Evolutionary conservation across 1,140 invertebrate species (phyloP).

Genomic region (Drosophila dunni): DNA sequence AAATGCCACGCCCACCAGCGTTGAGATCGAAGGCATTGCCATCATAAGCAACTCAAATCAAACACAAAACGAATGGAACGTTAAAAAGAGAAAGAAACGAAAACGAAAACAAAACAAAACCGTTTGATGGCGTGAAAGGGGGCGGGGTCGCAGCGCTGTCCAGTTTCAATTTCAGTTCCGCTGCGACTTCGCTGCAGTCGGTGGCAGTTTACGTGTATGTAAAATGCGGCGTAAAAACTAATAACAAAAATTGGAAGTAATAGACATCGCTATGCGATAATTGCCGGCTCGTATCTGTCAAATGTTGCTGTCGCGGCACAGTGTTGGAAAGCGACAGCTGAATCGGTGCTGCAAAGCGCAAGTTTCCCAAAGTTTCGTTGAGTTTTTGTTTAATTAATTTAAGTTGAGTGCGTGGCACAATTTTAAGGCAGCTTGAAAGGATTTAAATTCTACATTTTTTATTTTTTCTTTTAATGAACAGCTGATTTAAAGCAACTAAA

Average conservation of each 20-base stretch:
- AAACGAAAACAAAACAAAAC: not conserved
- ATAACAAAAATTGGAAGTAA: conserved; percentile 11
- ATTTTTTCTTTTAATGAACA: no score
- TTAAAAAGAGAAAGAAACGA: not conserved
- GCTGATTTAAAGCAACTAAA: no score
- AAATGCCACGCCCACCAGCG: conserved; percentile 88
- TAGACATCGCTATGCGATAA: conserved; percentile 22
- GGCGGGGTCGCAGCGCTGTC: no score
- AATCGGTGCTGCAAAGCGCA: not conserved
- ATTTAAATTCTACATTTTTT: no score
- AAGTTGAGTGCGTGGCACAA: no score
- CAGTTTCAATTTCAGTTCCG: no score
- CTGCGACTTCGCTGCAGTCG: no score
- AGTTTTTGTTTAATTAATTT: no score
- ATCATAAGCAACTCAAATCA: conserved; percentile 36
- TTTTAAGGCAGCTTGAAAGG: no score
- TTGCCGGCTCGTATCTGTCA: conserved; percentile 38
- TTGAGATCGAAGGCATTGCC: conserved; percentile 76
- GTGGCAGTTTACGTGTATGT: not conserved
- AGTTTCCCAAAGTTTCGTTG: not conserved
- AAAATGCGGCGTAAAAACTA: not conserved
- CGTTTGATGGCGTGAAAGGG: not conserved
- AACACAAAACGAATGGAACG: not conserved
- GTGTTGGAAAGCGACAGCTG: conserved; percentile 15
- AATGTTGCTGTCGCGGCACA: conserved; percentile 6